Conservation (phyloP, 2,888 invertebrate genomes). For the Venustoraphidia nigricollis region DNA sequence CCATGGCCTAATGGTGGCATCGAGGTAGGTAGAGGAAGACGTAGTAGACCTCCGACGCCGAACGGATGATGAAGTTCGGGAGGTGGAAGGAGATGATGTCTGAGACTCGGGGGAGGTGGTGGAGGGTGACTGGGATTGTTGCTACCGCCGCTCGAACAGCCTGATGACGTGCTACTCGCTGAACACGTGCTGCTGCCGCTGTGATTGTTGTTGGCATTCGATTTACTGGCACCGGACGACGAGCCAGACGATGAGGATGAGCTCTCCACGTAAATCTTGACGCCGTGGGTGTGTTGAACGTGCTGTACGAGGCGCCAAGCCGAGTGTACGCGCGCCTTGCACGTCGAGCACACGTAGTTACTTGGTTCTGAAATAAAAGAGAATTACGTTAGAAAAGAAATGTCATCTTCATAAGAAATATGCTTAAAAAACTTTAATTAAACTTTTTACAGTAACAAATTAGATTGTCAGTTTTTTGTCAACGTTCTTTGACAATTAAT, state of each 20-base stretch:
- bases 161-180: constrained; percentile 31
- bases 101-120: constrained; percentile 43
- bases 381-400: constrained; percentile 1
- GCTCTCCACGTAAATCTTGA: constrained; percentile 77
- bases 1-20: constrained; percentile 47
- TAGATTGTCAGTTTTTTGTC: no score
- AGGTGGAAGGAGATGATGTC: constrained; percentile 54
- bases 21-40: constrained; percentile 56
- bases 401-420: no score
- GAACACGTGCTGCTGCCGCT: constrained; percentile 36
- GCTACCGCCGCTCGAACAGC: constrained; percentile 30
- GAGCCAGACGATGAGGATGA: constrained; percentile 20
- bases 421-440: no score
- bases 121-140: constrained; percentile 37
- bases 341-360: constrained; percentile 87
- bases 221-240: constrained; percentile 13
- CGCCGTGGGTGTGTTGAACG: constrained; percentile 85
- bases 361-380: constrained; percentile 68
- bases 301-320: constrained; percentile 93
- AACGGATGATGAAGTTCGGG: constrained; percentile 63
- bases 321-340: constrained; percentile 81
- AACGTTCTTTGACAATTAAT: no score
- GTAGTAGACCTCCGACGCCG: constrained; percentile 51
- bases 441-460: no score
- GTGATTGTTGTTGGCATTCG: constrained; percentile 32